phyloP scores from a whole-genome alignment of 2,888 invertebrate species.

The Nesidiocoris tenuis region DNA sequence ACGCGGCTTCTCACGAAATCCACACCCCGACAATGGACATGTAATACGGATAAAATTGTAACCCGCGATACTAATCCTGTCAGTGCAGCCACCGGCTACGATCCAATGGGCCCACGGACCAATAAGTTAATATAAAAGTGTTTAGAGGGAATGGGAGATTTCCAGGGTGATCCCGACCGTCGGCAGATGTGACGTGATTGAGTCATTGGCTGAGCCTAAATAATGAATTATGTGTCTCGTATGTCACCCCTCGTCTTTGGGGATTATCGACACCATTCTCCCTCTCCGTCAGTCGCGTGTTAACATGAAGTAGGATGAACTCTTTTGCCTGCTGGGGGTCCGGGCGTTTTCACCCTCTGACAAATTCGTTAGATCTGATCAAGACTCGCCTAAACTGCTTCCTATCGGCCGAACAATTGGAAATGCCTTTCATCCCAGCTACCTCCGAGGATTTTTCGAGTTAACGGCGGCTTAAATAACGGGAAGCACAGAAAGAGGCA shows the following conservation, averaged over 20 bases:
- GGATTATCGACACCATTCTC: slow-evolving; percentile 22
- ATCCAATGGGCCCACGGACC: slow-evolving; percentile 36
- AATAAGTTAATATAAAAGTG: slow-evolving; percentile 44
- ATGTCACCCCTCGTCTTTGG: slow-evolving; percentile 42
- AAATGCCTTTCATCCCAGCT: no score
- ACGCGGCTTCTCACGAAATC: neutral
- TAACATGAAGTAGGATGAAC: neutral
- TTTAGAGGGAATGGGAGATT: slow-evolving; percentile 25
- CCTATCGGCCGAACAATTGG: no score
- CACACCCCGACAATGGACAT: neutral
- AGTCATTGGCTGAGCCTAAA: slow-evolving; percentile 41
- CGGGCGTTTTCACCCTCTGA: neutral
- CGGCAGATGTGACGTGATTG: slow-evolving; percentile 42
- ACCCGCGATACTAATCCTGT: slow-evolving; percentile 22
- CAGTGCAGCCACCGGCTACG: slow-evolving; percentile 34
- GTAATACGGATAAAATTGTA: neutral
- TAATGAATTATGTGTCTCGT: slow-evolving; percentile 44
- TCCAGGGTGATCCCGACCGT: slow-evolving; percentile 4
- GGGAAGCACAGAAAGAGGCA: no score
- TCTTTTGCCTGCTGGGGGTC: neutral
- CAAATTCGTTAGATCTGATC: neutral
- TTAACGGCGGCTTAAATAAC: no score
- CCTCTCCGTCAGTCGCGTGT: neutral
- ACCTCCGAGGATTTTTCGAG: no score
- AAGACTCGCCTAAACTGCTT: no score